phyloP scores from a whole-genome alignment of 1,140 invertebrate species.

The Hycleus cichorii region DNA sequence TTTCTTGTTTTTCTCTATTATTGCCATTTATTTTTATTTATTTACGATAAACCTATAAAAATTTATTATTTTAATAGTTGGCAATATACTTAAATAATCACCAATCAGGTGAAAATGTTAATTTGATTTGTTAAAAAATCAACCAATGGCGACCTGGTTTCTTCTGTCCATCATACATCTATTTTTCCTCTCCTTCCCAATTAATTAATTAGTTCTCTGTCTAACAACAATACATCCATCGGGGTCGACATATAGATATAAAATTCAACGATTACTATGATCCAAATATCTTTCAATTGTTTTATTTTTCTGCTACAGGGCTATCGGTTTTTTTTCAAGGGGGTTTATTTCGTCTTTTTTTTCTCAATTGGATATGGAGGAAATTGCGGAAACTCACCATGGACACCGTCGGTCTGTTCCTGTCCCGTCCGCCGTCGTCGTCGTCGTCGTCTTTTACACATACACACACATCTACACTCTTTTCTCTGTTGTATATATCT shows the following conservation, averaged over 20 bases:
- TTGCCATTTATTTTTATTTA: neutral
- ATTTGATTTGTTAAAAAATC: constrained; percentile 39
- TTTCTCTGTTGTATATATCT: constrained; percentile 6
- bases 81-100: constrained; percentile 44
- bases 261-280: neutral
- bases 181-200: neutral
- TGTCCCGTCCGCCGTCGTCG: constrained; percentile 13
- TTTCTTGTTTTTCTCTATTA: too few species aligned
- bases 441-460: too few species aligned
- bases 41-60: constrained; percentile 29
- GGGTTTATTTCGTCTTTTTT: too few species aligned
- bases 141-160: neutral
- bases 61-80: constrained; percentile 43
- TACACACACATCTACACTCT: neutral
- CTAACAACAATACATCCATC: neutral
- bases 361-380: too few species aligned
- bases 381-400: constrained; percentile 34
- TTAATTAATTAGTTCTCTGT: neutral
- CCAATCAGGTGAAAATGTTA: constrained; percentile 57
- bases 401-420: constrained; percentile 29
- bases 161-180: neutral
- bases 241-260: neutral
- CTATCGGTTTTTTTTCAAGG: too few species aligned
- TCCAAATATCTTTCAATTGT: neutral
- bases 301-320: neutral